Conservation (phyloP, 2,888 invertebrate genomes). For the Drosophila birchii region DNA sequence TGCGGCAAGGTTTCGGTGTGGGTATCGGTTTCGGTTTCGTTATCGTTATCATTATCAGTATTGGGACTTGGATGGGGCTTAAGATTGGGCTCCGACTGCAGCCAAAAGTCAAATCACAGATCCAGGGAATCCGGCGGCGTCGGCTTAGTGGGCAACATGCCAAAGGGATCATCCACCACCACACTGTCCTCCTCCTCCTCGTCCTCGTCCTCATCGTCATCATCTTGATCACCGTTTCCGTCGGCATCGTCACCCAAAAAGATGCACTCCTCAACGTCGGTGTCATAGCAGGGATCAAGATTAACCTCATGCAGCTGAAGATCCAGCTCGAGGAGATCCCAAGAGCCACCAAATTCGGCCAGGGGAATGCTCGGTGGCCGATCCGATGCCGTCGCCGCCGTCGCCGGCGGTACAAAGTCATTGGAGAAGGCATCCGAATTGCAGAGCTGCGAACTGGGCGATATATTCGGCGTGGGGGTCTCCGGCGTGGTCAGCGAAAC, state of each 20-base stretch:
- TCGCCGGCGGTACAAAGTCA: constrained; percentile 85
- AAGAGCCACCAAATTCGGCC: constrained; percentile 86
- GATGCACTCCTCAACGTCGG: constrained; percentile 87
- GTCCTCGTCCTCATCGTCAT: constrained; percentile 28
- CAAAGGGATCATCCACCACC: constrained; percentile 85
- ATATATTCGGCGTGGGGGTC: constrained; percentile 88
- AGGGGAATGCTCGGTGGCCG: constrained; percentile 71
- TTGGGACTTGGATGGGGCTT: constrained; percentile 10
- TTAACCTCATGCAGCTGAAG: constrained; percentile 87
- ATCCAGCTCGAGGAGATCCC: constrained; percentile 88
- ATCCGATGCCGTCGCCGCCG: not conserved
- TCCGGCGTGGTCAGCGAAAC: constrained; percentile 87
- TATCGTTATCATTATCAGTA: not conserved
- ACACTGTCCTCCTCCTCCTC: constrained; percentile 62
- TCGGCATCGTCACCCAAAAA: constrained; percentile 86
- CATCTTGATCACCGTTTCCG: constrained; percentile 12
- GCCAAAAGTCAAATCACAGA: constrained; percentile 85
- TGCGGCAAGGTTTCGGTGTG: constrained; percentile 38
- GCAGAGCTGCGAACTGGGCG: constrained; percentile 85
- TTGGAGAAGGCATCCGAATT: constrained; percentile 88
- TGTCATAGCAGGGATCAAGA: constrained; percentile 87
- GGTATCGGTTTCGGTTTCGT: not conserved
- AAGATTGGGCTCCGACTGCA: constrained; percentile 54
- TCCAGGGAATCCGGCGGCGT: constrained; percentile 86
- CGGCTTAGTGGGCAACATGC: constrained; percentile 87